A percentile compares a stretch with the other conserved stretches of the same genome.
Conservation (phyloP, 2,888 invertebrate genomes). For the Xestia rhomboidea region DNA sequence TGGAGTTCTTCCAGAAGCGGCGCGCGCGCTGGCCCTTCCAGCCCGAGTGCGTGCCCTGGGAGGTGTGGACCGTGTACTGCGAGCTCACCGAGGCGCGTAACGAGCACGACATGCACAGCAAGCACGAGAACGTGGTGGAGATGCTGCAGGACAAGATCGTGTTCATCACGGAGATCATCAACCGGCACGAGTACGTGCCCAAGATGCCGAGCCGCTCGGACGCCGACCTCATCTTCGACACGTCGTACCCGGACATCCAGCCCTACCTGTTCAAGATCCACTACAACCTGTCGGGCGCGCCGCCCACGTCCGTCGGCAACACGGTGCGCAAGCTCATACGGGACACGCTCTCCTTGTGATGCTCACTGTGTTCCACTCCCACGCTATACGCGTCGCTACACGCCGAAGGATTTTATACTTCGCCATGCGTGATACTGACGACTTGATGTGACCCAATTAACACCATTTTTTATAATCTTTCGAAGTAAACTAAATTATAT, state of each 20-base stretch:
- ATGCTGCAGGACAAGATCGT: constrained; percentile 97
- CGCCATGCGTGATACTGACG: constrained; percentile 21
- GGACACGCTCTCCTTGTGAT: constrained; percentile 95
- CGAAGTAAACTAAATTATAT: constrained; percentile 52
- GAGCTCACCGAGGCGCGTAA: constrained; percentile 96
- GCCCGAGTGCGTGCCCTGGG: constrained; percentile 98
- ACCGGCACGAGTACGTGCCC: constrained; percentile 98
- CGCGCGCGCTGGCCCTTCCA: constrained; percentile 97
- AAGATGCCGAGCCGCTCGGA: constrained; percentile 98
- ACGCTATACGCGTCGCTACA: constrained; percentile 40
- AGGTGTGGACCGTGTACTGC: constrained; percentile 98
- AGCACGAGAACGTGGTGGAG: constrained; percentile 96
- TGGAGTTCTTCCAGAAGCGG: constrained; percentile 98
- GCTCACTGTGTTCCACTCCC: constrained; percentile 64
- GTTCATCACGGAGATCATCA: constrained; percentile 98
- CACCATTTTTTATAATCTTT: constrained; percentile 56
- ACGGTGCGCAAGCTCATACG: constrained; percentile 97
- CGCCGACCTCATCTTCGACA: constrained; percentile 98
- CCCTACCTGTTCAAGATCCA: constrained; percentile 98
- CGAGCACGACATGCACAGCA: constrained; percentile 96
- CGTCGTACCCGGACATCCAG: constrained; percentile 97
- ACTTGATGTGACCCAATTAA: constrained; percentile 35
- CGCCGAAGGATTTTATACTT: constrained; percentile 34
- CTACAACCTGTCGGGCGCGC: constrained; percentile 95
- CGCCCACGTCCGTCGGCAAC: constrained; percentile 95